Evolutionary conservation across 2,888 invertebrate species (phyloP).

Genomic region (Apodemia zela): DNA sequence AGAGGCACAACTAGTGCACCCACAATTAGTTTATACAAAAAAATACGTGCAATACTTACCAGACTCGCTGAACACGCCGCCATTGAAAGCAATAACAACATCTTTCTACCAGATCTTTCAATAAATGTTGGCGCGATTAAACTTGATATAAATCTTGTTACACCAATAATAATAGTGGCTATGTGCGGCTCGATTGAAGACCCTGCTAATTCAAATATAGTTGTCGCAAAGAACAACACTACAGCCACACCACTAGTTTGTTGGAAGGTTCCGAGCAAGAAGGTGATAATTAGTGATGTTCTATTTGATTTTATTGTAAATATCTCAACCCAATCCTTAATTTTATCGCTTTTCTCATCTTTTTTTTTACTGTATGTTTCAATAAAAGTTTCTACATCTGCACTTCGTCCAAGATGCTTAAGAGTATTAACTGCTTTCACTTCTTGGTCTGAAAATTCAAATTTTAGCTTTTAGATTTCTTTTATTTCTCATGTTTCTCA

Average conservation of each 20-base stretch:
- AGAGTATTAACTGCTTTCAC: slow-evolving; percentile 40
- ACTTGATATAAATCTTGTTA: slow-evolving; percentile 39
- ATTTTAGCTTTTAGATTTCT: too few species aligned
- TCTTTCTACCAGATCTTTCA: slow-evolving; percentile 44
- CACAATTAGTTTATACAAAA: too few species aligned
- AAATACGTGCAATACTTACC: slow-evolving; percentile 29
- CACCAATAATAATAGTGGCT: slow-evolving; percentile 44
- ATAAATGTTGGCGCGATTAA: slow-evolving; percentile 42
- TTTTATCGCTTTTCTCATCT: slow-evolving; percentile 28
- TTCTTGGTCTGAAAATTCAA: slow-evolving; percentile 37
- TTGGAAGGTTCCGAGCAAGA: slow-evolving; percentile 40
- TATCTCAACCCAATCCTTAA: slow-evolving; percentile 37
- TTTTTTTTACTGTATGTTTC: slow-evolving; percentile 34
- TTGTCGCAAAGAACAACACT: slow-evolving; percentile 43
- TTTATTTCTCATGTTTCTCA: too few species aligned
- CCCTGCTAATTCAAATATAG: slow-evolving; percentile 43
- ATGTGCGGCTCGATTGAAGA: slow-evolving; percentile 42
- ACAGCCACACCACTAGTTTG: slow-evolving; percentile 44
- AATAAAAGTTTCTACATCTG: slow-evolving; percentile 38
- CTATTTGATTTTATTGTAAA: slow-evolving; percentile 43
- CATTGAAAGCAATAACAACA: slow-evolving; percentile 42
- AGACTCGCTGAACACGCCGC: slow-evolving; percentile 37
- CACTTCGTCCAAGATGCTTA: slow-evolving; percentile 39
- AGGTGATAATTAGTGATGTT: slow-evolving; percentile 41
- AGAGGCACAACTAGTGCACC: too few species aligned